Conservation (phyloP, 2,797 vertebrate species). For the Melanogrammus aeglefinus region DNA sequence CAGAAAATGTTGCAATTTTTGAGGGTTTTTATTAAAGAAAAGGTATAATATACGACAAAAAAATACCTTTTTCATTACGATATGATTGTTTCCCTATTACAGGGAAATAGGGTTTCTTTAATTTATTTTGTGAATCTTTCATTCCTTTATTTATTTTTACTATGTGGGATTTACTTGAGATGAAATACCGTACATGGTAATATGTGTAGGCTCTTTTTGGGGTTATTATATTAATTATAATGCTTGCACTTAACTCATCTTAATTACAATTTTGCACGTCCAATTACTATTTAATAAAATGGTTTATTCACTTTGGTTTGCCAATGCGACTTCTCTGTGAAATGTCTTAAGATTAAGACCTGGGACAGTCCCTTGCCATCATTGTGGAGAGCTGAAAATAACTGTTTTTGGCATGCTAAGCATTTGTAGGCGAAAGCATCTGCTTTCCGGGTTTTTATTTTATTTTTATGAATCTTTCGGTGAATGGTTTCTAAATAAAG, state of each 20-base stretch:
- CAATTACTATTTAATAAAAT: not conserved
- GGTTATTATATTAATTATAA: not conserved
- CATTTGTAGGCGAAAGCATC: constrained; percentile 28
- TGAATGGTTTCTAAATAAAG: constrained; percentile 45
- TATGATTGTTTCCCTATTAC: not conserved
- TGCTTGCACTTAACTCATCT: not conserved
- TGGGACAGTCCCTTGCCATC: not conserved
- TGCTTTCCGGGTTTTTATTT: constrained; percentile 42
- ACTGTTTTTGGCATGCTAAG: constrained; percentile 27
- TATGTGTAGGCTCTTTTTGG: not conserved
- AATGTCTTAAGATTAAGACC: not conserved
- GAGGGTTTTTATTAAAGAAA: not conserved
- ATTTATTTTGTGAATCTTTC: not conserved
- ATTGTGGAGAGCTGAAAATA: not conserved
- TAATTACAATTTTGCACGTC: not conserved
- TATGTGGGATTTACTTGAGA: not conserved
- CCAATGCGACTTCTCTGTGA: not conserved
- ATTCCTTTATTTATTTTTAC: not conserved
- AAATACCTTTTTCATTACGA: not conserved
- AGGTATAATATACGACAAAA: not conserved
- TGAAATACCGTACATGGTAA: not conserved
- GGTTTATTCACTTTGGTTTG: not conserved
- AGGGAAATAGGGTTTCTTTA: not conserved
- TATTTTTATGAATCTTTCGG: constrained; percentile 49
- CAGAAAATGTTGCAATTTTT: not conserved